phyloP scores from a whole-genome alignment of 2,888 invertebrate genomes.

The Drosophila phalerata region DNA sequence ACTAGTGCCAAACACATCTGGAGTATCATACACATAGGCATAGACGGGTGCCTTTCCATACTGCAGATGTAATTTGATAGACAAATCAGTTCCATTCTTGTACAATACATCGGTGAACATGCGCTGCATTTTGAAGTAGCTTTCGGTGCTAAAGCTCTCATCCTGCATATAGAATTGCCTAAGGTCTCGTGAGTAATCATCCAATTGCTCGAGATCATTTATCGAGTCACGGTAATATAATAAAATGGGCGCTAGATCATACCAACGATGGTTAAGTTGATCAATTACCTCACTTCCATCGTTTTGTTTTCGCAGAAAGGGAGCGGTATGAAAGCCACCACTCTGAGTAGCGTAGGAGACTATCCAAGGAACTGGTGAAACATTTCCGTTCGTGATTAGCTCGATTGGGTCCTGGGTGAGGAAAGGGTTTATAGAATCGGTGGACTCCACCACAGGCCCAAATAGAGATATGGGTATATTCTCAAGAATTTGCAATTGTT shows the following conservation, averaged over 20 bases:
- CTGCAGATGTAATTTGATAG: slow-evolving; percentile 84
- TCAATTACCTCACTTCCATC: not conserved
- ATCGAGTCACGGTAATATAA: slow-evolving; percentile 4
- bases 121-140: slow-evolving; percentile 84
- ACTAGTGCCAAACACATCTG: not conserved
- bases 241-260: slow-evolving; percentile 7
- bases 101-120: slow-evolving; percentile 90
- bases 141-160: slow-evolving; percentile 84
- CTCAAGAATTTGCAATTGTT: slow-evolving; percentile 85
- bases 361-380: slow-evolving; percentile 90
- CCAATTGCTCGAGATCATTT: not conserved
- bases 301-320: not conserved
- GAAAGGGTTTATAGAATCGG: slow-evolving; percentile 87
- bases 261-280: slow-evolving; percentile 5
- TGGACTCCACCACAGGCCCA: slow-evolving; percentile 89
- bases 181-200: not conserved
- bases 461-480: slow-evolving; percentile 91
- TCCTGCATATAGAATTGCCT: slow-evolving; percentile 4
- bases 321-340: slow-evolving; percentile 1
- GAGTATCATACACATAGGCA: slow-evolving; percentile 87
- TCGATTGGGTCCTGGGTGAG: slow-evolving; percentile 89
- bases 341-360: slow-evolving; percentile 86
- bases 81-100: slow-evolving; percentile 87
- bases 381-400: slow-evolving; percentile 87
- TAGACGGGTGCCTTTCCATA: slow-evolving; percentile 21